Evolutionary conservation across 64 coral and sea anemone species (phyloP), one percentile per base, ranked within the genome.

Genomic region (Montipora cactus): DNA sequence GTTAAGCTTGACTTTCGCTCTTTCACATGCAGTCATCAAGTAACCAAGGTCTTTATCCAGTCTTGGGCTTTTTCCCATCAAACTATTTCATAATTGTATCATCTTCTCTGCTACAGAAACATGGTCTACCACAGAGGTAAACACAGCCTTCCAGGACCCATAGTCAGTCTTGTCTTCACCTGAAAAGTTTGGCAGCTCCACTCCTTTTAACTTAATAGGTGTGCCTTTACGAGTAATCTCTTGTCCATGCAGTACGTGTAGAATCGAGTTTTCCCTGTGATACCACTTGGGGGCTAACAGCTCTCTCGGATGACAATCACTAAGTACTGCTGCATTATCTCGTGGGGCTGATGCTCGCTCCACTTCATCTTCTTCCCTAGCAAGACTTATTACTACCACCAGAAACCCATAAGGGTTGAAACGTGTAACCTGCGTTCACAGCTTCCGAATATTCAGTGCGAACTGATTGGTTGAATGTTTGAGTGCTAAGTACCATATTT

Each of bases 91-190:
- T 49, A 91, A 58, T 72, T 76, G 57, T 14, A 95, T 68, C 81
- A 91, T 88, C 91, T 91, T 91, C 13, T 95, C 89, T 5, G 80
- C 81, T 7, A 87, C 82, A 15, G 94, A 66, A 57, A 95, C 8
- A 25, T 73, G 47, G 21, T 87, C 81, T 3, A 95, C 81, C 15
- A 91, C 48, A 3, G 59, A 88, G 51, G 88, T 91, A 58, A 95
- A 95, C 7, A 89, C 80, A 1, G 88, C 75, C 67, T 93, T 87
- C 91, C 91, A 93, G 49, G 91, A 47, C 28, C 76, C 81, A 25
- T 88, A 93, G 62, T 95, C 74, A 70, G 75, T 78, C 81, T 95
- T 95, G 58, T 76, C 51, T 64, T 95, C 50, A 61, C 89, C 94
- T 12, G 89, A 91, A 81, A 95, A 91, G 49, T 44, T 71, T 44